Conservation (phyloP, 30 jellyfish, hydroid and myxozoan genomes). For the Calvadosia cruxmelitensis region DNA sequence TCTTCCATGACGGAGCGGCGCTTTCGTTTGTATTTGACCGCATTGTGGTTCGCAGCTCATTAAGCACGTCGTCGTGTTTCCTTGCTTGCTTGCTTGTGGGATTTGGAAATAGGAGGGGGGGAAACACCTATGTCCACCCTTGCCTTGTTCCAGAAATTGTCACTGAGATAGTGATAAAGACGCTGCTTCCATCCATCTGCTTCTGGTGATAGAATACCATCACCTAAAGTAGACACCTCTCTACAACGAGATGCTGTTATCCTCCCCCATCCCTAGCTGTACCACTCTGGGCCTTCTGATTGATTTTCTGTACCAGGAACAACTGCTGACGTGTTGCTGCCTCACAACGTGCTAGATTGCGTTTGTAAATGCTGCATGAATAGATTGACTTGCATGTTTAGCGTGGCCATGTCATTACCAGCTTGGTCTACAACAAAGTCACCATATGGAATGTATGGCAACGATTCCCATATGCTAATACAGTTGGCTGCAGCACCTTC, state of each 20-base stretch:
- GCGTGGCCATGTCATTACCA: no score
- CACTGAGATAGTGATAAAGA: constrained; percentile 6
- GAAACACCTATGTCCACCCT: no score
- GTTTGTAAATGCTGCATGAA: no score
- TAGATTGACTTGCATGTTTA: no score
- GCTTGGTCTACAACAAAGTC: constrained; percentile 12
- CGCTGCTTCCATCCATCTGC: neutral
- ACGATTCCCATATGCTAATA: constrained; percentile 35
- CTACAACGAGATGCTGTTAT: constrained; percentile 22
- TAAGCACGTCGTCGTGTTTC: no score
- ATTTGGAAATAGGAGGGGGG: no score
- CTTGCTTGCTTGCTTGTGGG: no score
- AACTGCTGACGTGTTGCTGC: no score
- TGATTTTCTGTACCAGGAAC: constrained; percentile 32
- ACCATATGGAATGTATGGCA: constrained; percentile 9
- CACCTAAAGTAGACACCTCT: constrained; percentile 8
- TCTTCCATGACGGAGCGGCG: no score
- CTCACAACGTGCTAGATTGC: no score
- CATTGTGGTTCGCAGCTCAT: no score
- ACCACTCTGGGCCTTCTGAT: constrained; percentile 21
- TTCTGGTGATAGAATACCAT: neutral
- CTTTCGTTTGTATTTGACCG: no score
- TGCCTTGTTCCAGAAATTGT: constrained; percentile 9
- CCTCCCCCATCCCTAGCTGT: constrained; percentile 15
- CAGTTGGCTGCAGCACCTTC: neutral